Evolutionary conservation across 2,113 vertebrate genomes (phyloP), one percentile per base, ranked within the genome.

Genomic region (Macquaria australasica): DNA sequence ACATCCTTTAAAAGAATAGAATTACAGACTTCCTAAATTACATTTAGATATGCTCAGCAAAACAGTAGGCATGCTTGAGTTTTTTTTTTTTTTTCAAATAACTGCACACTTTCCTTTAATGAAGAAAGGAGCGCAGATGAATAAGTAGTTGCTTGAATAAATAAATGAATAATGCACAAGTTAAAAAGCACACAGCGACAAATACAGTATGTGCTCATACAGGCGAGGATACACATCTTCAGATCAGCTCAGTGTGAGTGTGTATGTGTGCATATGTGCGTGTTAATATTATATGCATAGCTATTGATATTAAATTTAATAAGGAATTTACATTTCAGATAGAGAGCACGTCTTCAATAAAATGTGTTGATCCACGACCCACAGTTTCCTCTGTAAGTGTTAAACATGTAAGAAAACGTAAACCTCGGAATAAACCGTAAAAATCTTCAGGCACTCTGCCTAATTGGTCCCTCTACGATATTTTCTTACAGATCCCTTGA

Each of bases 401-500:
- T 81, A 69, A 83, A 77, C 78, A 88, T 84, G 85, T 79, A 74
- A 72, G 70, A 85, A 81, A 85, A 78, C 84, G 86, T 83, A 87
- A 91, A 83, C 39, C 82, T 69, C 18, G 60, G 53, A 84, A 82
- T 75, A 79, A 88, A 87, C 90, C 85, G 85, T 83, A 81, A 93
- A 90, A 94, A 82, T 91, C 95, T 91, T 74, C 81, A 63, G 94
- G 93, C 95, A 79, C 77, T 87, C 92, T 88, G 87, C 93, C 94
- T 96, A 96, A 97, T 96, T 96, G 95, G 93, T 96, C 95, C 94
- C 95, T 94, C 95, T 96, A 92, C 93, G 90, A 93, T 91, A 94
- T 94, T 96, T 94, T 95, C 90, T 74, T 94, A 95, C 93, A 91
- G 90, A 93, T 92, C 95, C 95, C 96, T 97, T 94, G 82, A 94